phyloP scores from a whole-genome alignment of 1,140 invertebrate genomes.

The Drepana arcuata region DNA sequence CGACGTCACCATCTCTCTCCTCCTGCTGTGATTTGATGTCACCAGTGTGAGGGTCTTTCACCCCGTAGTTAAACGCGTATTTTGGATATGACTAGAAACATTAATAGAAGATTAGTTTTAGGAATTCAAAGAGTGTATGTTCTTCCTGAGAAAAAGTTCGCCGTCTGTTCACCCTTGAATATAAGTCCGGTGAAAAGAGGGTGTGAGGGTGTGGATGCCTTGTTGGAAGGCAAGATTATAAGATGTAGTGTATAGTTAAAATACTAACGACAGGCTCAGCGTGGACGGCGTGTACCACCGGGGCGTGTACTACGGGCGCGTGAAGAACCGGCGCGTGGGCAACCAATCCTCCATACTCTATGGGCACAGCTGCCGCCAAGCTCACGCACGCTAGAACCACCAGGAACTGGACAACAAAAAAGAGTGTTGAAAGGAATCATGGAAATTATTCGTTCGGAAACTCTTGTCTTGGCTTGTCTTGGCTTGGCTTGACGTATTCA shows the following conservation, averaged over 20 bases:
- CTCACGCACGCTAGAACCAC: too few species aligned
- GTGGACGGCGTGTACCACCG: constrained; percentile 21
- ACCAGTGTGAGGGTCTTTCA: constrained; percentile 71
- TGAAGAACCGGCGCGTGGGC: constrained; percentile 17
- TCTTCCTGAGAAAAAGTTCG: not conserved
- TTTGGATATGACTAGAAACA: constrained; percentile 66
- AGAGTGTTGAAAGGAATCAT: too few species aligned
- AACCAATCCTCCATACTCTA: too few species aligned
- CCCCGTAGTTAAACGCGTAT: constrained; percentile 71
- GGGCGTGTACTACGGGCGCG: constrained; percentile 27
- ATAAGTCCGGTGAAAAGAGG: not conserved
- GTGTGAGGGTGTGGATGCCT: not conserved
- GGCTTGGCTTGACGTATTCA: too few species aligned
- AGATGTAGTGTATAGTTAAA: not conserved
- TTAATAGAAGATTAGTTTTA: constrained; percentile 9
- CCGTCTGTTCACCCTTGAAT: not conserved
- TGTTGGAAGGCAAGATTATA: not conserved
- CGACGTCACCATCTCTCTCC: constrained; percentile 71
- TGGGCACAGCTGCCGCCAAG: too few species aligned
- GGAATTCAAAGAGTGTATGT: not conserved
- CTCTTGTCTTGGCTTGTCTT: too few species aligned
- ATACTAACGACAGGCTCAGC: constrained; percentile 38
- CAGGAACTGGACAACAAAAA: too few species aligned
- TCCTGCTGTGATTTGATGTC: constrained; percentile 73
- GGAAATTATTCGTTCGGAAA: too few species aligned